phyloP scores from a whole-genome alignment of 1,140 invertebrate species.

The Drosophila nikananu region DNA sequence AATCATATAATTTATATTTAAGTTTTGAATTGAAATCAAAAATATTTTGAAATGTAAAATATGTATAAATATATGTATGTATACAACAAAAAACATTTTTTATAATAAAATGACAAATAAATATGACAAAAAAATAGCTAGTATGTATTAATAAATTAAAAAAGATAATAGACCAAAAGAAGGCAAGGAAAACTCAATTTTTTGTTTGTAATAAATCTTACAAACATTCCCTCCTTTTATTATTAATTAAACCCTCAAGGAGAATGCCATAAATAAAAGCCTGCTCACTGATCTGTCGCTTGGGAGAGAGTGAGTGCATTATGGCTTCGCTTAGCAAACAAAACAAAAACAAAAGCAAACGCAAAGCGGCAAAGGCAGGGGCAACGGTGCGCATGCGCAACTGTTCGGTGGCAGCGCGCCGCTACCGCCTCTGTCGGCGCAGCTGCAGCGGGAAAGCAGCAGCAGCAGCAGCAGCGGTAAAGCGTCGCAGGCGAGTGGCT shows the following conservation, averaged over 20 bases:
- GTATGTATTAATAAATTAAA: no score
- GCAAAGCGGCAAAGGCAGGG: conserved; percentile 5
- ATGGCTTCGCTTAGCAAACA: conserved; percentile 20
- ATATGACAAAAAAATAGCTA: no score
- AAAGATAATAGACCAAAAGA: no score
- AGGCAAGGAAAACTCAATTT: no score
- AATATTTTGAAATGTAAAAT: no score
- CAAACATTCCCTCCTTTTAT: no score
- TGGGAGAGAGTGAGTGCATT: conserved; percentile 14
- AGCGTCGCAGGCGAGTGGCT: conserved; percentile 74
- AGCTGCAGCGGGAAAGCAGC: conserved; percentile 23
- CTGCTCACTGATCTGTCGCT: neutral
- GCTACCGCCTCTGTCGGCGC: conserved; percentile 4
- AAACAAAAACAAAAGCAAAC: conserved; percentile 1
- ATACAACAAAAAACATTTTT: no score
- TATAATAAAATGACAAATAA: no score
- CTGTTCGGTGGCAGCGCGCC: conserved; percentile 11
- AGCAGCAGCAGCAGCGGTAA: conserved; percentile 41
- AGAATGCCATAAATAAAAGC: conserved; percentile 10
- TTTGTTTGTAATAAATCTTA: no score
- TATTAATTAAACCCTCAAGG: neutral
- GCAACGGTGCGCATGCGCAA: conserved; percentile 40
- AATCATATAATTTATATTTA: neutral
- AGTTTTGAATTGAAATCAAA: no score
- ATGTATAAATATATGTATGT: no score